Evolutionary conservation across 2,113 vertebrate species (phyloP).

Genomic region (Gasterosteus nipponicus): DNA sequence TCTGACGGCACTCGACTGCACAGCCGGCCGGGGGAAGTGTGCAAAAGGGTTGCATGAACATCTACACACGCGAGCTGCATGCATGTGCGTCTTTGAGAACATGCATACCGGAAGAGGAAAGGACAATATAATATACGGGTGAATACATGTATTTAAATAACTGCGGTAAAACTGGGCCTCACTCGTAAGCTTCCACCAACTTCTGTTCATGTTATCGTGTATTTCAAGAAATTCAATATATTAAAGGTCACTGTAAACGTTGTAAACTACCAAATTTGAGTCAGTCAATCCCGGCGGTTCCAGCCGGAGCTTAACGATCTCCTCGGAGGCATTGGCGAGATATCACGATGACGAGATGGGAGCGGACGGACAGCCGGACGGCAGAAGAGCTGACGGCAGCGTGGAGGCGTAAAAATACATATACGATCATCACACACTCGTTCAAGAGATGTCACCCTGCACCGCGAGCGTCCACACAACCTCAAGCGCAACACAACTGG

Average conservation of each 20-base stretch:
- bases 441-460: not conserved
- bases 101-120: not conserved
- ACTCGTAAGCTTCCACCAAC: not conserved
- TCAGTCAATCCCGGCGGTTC: too few relatives aligned
- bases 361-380: not conserved
- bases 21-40: constrained; percentile 13
- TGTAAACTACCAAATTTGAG: too few relatives aligned
- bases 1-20: constrained; percentile 29
- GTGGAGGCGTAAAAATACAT: not conserved
- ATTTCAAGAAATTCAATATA: not conserved
- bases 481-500: not conserved
- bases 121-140: not conserved
- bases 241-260: too few relatives aligned
- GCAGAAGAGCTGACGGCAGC: not conserved
- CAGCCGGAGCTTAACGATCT: not conserved
- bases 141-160: not conserved
- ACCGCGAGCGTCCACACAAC: not conserved
- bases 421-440: not conserved
- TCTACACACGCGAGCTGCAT: not conserved
- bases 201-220: too few relatives aligned
- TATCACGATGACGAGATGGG: not conserved
- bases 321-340: not conserved
- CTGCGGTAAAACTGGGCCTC: too few relatives aligned
- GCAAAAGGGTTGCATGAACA: constrained; percentile 15
- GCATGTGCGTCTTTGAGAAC: constrained; percentile 5